Evolutionary conservation across 2,113 vertebrate genomes (phyloP).

Genomic region (Rhizomys pruinosus): DNA sequence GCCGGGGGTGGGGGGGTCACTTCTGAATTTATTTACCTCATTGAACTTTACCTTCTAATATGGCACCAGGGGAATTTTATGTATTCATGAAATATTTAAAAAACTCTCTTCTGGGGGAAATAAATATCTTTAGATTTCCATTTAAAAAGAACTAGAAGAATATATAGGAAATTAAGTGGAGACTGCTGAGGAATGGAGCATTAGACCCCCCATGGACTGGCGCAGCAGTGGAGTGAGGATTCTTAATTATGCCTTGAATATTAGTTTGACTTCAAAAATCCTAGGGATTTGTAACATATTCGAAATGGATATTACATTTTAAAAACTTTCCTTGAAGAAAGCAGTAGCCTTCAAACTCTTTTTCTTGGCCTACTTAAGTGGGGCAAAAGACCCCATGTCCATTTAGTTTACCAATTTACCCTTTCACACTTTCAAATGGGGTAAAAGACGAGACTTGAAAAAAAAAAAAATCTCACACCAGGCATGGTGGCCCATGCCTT

Average conservation of each 20-base stretch:
- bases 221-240: fast-evolving
- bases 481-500: no score
- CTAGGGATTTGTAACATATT: not conserved
- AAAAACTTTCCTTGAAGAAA: not conserved
- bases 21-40: not conserved
- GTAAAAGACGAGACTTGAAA: not conserved
- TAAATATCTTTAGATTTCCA: not conserved
- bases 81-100: not conserved
- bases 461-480: no score
- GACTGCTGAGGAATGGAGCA: not conserved
- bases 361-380: no score
- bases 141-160: not conserved
- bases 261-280: not conserved
- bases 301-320: not conserved
- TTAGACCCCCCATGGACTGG: not conserved
- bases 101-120: not conserved
- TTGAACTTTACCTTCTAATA: not conserved
- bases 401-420: no score
- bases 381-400: not conserved
- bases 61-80: not conserved
- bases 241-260: not conserved
- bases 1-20: not conserved
- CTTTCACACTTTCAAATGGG: not conserved
- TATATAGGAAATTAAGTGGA: not conserved
- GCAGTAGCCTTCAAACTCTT: not conserved